phyloP scores from a whole-genome alignment of 1,140 invertebrate genomes.

The Heterodera schachtii region DNA sequence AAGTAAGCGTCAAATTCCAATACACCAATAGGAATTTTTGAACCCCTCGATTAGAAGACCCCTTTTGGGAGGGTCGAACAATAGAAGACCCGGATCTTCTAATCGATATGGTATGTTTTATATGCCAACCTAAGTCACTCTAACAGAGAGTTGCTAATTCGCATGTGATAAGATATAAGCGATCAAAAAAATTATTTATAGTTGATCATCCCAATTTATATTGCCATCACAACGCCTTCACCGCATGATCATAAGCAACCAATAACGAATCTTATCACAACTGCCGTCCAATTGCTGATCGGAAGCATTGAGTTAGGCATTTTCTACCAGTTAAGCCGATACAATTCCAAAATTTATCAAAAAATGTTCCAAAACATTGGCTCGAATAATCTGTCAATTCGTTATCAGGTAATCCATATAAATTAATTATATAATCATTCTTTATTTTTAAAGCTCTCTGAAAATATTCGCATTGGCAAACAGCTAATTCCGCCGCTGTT shows the following conservation, averaged over 20 bases:
- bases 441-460: background rate
- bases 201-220: background rate
- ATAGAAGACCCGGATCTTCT: too few species aligned
- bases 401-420: background rate
- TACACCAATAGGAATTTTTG: too few species aligned
- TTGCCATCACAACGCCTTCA: background rate
- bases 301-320: background rate
- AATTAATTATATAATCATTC: background rate
- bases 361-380: background rate
- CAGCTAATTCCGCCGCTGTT: background rate
- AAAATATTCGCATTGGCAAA: background rate
- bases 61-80: too few species aligned
- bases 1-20: background rate
- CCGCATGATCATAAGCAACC: background rate
- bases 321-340: background rate
- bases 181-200: too few species aligned
- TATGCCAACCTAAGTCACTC: too few species aligned
- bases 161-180: too few species aligned
- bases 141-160: too few species aligned
- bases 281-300: background rate
- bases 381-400: background rate
- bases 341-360: background rate
- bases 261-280: background rate
- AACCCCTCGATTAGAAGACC: too few species aligned
- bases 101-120: too few species aligned